Evolutionary conservation across 2,888 invertebrate species (phyloP).

Genomic region (Agrenia bidenticulata): DNA sequence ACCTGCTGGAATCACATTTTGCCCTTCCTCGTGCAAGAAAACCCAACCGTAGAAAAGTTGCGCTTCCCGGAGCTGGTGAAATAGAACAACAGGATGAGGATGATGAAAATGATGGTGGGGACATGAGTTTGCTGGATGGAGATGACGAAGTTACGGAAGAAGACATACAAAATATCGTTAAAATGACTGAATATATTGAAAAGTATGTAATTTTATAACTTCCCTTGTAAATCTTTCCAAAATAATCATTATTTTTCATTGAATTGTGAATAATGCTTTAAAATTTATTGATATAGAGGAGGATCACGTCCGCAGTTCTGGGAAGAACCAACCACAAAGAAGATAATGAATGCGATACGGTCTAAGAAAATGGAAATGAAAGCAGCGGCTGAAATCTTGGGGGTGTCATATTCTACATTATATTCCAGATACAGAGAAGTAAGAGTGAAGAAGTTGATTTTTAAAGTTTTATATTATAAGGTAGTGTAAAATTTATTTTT

Average conservation of each 20-base stretch:
- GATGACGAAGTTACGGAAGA: slow-evolving; percentile 53
- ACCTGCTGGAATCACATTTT: slow-evolving; percentile 51
- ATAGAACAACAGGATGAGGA: slow-evolving; percentile 47
- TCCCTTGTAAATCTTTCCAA: background rate
- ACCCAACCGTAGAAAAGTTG: slow-evolving; percentile 43
- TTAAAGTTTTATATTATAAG: too few relatives aligned
- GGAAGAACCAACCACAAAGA: slow-evolving; percentile 85
- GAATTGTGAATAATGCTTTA: background rate
- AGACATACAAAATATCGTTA: slow-evolving; percentile 52
- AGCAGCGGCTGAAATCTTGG: slow-evolving; percentile 83
- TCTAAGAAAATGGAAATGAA: slow-evolving; percentile 91
- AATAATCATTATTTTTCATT: background rate
- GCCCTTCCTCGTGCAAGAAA: slow-evolving; percentile 48
- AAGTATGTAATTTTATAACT: slow-evolving; percentile 37
- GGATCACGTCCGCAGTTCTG: slow-evolving; percentile 87
- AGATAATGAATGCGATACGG: slow-evolving; percentile 86
- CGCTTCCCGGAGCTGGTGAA: slow-evolving; percentile 40
- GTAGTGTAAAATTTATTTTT: too few relatives aligned
- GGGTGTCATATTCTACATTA: slow-evolving; percentile 86
- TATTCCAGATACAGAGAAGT: slow-evolving; percentile 85
- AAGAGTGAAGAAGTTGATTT: background rate
- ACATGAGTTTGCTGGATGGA: slow-evolving; percentile 38
- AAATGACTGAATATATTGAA: slow-evolving; percentile 53
- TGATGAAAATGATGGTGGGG: slow-evolving; percentile 48
- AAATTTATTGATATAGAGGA: slow-evolving; percentile 45